Base-by-base conservation (phyloP, 37 sponge, comb jelly and placozoan genomes). In the Ianthella basta region DNA sequence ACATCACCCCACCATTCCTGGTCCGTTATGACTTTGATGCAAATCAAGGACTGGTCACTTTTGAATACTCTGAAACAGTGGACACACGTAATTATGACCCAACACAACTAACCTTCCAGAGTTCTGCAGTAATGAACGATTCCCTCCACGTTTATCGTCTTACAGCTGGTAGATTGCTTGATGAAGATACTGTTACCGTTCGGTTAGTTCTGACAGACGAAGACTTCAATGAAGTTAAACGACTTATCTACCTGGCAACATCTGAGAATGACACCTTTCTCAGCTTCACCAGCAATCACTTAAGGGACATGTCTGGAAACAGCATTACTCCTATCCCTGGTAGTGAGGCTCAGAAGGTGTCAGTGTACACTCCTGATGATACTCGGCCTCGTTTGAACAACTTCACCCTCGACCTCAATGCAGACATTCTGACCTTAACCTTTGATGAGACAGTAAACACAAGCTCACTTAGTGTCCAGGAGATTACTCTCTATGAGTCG, bases 361-460 rank as follows among this genome's bases (percentile, higher is more conserved):
- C 72, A 16, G 25, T 59, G n/a, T 91, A 86, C 65, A 87, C 59
- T n/a, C 30, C 33, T n/a, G 97, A 96, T 66, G 87, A 86, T 5
- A 91, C 88, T 68, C n/a, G 75, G 15, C 94, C 97, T 24, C 27
- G 36, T 33, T 81, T 96, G 19, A 59, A 66, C 32, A 88, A 78
- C 59, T 96, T 91, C 78, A 87, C 90, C n/a, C 60, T 94, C 13
- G 88, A 96, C 79, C 81, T 94, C 86, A 81, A 91, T 80, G 82
- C 87, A 54, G 85, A 87, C 32, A 82, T 68, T 20, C 59, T 96
- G 30, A 89, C 59, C 14, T 81, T 96, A 0, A 94, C 94, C 15
- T 96, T 96, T 88, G 92, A 94, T 82, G 97, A 96, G 85, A 91
- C 92, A 40, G 92, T 96, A 20, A 85, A 94, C 56, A 39, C 97